Evolutionary conservation across 1,140 invertebrate species (phyloP).

Genomic region (Trichoplusia ni): DNA sequence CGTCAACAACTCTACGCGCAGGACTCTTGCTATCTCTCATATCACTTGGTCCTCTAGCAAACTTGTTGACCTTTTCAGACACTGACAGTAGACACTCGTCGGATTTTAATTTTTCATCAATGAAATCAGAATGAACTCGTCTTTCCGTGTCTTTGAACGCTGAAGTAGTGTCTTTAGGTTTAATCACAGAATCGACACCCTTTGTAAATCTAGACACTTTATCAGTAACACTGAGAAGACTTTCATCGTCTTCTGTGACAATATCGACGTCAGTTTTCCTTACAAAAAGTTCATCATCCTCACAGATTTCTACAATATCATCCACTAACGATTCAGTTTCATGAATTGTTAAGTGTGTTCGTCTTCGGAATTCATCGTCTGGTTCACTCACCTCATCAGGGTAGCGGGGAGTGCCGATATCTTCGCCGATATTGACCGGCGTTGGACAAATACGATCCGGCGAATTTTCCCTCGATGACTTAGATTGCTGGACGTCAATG

Average conservation of each 20-base stretch:
- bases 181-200: constrained; percentile 57
- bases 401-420: constrained; percentile 84
- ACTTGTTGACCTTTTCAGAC: constrained; percentile 84
- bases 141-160: constrained; percentile 64
- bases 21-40: constrained; percentile 62
- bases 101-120: constrained; percentile 63
- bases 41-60: constrained; percentile 71
- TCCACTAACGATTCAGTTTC: constrained; percentile 76
- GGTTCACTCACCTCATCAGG: constrained; percentile 87
- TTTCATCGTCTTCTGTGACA: constrained; percentile 64
- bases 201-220: constrained; percentile 81
- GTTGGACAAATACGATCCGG: constrained; percentile 85
- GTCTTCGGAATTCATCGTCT: constrained; percentile 82
- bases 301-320: constrained; percentile 82
- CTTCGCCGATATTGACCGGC: constrained; percentile 82
- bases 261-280: constrained; percentile 57
- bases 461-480: constrained; percentile 87
- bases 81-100: constrained; percentile 83
- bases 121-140: constrained; percentile 58
- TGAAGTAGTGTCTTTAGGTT: constrained; percentile 58
- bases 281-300: constrained; percentile 75
- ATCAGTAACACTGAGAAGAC: constrained; percentile 78
- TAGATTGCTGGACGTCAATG: constrained; percentile 85
- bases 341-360: constrained; percentile 72
- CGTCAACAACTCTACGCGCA: constrained; percentile 64